Evolutionary conservation across 1,140 invertebrate genomes (phyloP), one percentile per base, ranked within the genome.

Genomic region (Chymomyza costata): DNA sequence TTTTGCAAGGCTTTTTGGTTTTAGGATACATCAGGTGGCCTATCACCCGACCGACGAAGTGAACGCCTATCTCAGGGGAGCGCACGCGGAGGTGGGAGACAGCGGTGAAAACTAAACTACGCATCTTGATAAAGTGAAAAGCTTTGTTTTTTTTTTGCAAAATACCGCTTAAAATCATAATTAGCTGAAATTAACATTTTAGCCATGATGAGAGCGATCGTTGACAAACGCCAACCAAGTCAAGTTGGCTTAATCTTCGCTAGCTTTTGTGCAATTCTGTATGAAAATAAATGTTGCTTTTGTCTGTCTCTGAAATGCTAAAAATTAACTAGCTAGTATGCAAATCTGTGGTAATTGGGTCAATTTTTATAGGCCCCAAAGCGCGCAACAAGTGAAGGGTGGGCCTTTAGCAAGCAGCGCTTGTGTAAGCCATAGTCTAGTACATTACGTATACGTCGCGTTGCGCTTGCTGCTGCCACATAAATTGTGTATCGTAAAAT

Each of bases 321-420:
- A 25, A 3, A 25, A 8, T 25, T 25, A 25, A 25, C 28, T 63
- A 58, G 43, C 19, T 18, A 45, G 54, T 78, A 78, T 78, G 71
- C 66, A 71, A 71, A 78, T 78, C 32, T 31, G 47, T 50, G 58
- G 57, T 71, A 78, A 78, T 78, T 66, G 66, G 62, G 73, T 71
- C 66, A 8, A n/a, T 11, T 6, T 53, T 43, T 37, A 15, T 41
- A 15, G 10, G 31, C 10, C 3, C 18, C 30, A 3, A 6, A 7
- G 5, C 8, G 6, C 18, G 14, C 19, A 19, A 19, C 44, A 63
- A 76, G 71, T 78, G 71, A 76, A 76, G 71, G 71, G 71, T 18
- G 44, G 21, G 11, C 18, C 37, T 44, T 38, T 50, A 45, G 40
- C 19, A 34, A 32, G 21, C 11, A 19, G 14, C 11, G 43, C 14